Base-by-base conservation (phyloP, 2,888 invertebrate species). In the Cinara cedri region DNA sequence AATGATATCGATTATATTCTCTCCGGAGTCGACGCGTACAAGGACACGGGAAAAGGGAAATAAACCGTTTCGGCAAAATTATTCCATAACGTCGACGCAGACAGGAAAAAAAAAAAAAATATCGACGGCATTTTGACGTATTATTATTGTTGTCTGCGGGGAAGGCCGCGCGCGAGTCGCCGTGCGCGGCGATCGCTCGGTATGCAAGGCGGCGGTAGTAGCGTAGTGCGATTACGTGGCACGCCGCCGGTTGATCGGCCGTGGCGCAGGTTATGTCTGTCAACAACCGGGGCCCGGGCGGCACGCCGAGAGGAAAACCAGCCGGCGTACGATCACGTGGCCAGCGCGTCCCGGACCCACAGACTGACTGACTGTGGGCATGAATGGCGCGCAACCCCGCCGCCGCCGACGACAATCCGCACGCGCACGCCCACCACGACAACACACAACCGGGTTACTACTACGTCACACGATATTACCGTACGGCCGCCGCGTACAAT, bases 331-430 rank as follows among this genome's bases (percentile, higher is more conserved):
- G 57, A 75, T 74, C 72, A 82, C 80, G 80, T 81, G 81, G 72
- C 74, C 81, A 54, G 71, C 54, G 78, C 76, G 60, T 66, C 72
- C 68, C 66, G 76, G 60, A 60, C 62, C 76, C 76, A 76, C 76
- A 81, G 81, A 66, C 81, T 65, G 63, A 81, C 81, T 81, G 66
- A 72, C 81, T 82, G 44, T 72, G 81, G 24, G 71, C 71, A 80
- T 80, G 71, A 72, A 78, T 72, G 78, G 78, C 70, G 49, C 70
- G 49, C 60, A 42, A 63, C 72, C 60, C 60, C 60, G 72, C 57
- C 57, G 49, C 24, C 19, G 14, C 14, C 21, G 11, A 24, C 63
- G 34, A 21, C 74, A 42, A 21, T 51, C 49, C 57, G 54, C 76
- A 46, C 78, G 44, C 57, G 57, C 42, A n/a, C 57, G 21, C 78